Evolutionary conservation across 2,888 invertebrate species (phyloP), one percentile per base, ranked within the genome.

Genomic region (Salticus scenicus): DNA sequence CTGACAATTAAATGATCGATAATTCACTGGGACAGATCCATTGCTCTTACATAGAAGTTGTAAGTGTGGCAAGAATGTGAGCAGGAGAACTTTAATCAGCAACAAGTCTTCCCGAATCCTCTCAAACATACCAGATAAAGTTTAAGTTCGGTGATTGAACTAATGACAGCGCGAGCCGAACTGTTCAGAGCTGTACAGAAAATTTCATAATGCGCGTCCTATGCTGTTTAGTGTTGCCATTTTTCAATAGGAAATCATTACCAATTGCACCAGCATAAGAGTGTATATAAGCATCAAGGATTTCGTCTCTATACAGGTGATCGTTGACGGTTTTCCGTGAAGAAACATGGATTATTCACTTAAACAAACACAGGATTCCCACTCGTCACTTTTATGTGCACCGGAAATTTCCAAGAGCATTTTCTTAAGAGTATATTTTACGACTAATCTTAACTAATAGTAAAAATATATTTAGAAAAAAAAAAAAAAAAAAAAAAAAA

Each of bases 311-410:
- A 57, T 57, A 57, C 8, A n/a, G 8, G 0, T 57, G 57, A 57
- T 10, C 20, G 20, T 57, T 57, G 0, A 57, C 14, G 57, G 57
- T 57, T 7, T 8, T 20, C 14, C 4, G 8, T 57, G 4, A 0
- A n/a, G 20, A 57, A 20, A 57, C 17, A 57, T 57, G 57, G 57
- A 57, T n/a, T n/a, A n/a, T n/a, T n/a, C n/a, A n/a, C n/a, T n/a
- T n/a, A n/a, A n/a, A n/a, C n/a, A n/a, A n/a, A n/a, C n/a, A n/a
- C n/a, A n/a, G n/a, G n/a, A n/a, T n/a, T n/a, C n/a, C n/a, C n/a
- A n/a, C n/a, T n/a, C n/a, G n/a, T n/a, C n/a, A n/a, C n/a, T n/a
- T n/a, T n/a, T n/a, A n/a, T n/a, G n/a, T n/a, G n/a, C n/a, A n/a
- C n/a, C n/a, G n/a, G n/a, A n/a, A n/a, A n/a, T n/a, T n/a, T n/a